A percentile compares a stretch with the other conserved stretches of the same genome.
Conservation (phyloP, 2,888 invertebrate species). For the Drosophila sordidula region DNA sequence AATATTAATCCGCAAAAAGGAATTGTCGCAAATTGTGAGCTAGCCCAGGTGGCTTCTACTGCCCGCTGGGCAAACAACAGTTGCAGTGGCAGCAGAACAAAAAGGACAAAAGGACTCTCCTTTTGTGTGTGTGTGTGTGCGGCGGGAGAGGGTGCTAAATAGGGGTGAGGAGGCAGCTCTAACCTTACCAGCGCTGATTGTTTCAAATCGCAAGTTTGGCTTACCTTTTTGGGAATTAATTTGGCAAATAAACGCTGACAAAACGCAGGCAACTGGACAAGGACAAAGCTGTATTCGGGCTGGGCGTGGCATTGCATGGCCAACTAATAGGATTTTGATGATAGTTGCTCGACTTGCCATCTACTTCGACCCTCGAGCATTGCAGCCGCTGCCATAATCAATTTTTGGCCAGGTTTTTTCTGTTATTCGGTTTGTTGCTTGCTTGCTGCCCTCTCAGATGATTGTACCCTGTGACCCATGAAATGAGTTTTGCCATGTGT, state of each 20-base stretch:
- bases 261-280: slow-evolving; percentile 74
- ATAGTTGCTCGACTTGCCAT: slow-evolving; percentile 67
- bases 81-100: slow-evolving; percentile 57
- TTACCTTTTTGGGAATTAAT: slow-evolving; percentile 81
- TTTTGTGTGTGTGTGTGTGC: slow-evolving; percentile 21
- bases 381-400: slow-evolving; percentile 71
- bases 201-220: slow-evolving; percentile 81
- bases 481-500: slow-evolving; percentile 84
- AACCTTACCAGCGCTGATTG: slow-evolving; percentile 69
- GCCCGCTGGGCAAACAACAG: slow-evolving; percentile 72
- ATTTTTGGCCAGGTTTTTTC: slow-evolving; percentile 70
- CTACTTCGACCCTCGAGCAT: slow-evolving; percentile 48
- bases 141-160: slow-evolving; percentile 3
- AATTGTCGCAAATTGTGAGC: slow-evolving; percentile 79
- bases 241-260: slow-evolving; percentile 79
- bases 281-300: slow-evolving; percentile 58
- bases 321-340: slow-evolving; percentile 83
- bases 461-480: slow-evolving; percentile 85
- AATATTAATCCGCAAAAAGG: slow-evolving; percentile 81
- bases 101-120: slow-evolving; percentile 62
- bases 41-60: slow-evolving; percentile 55
- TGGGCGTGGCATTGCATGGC: slow-evolving; percentile 44
- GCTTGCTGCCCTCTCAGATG: slow-evolving; percentile 62
- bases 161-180: slow-evolving; percentile 8
- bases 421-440: slow-evolving; percentile 38